phyloP scores from a whole-genome alignment of 2,797 vertebrate species.

The Bufotes viridis region DNA sequence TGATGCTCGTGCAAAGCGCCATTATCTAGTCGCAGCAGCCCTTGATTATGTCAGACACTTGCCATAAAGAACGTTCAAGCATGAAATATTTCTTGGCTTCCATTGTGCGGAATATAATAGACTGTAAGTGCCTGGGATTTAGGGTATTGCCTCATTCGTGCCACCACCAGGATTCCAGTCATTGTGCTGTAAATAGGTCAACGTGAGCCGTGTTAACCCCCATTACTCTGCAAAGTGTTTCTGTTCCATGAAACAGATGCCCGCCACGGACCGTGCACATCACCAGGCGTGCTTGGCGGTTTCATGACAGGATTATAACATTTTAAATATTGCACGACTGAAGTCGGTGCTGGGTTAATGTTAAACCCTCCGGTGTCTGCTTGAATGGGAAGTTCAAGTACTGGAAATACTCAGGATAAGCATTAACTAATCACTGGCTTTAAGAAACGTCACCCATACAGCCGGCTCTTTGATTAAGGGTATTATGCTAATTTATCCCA shows the following conservation, averaged over 20 bases:
- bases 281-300: conserved; percentile 31
- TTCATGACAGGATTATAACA: conserved; percentile 39
- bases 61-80: not conserved
- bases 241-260: conserved; percentile 48
- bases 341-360: conserved; percentile 22
- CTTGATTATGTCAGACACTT: not conserved
- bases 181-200: conserved; percentile 54
- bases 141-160: conserved; percentile 21
- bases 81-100: conserved; percentile 7
- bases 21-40: not conserved
- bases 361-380: not conserved
- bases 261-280: conserved; percentile 8
- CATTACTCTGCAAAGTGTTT: conserved; percentile 47
- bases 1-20: not conserved
- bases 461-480: not conserved
- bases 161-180: conserved; percentile 49
- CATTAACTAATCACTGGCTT: not conserved
- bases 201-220: conserved; percentile 60
- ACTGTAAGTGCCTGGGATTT: conserved; percentile 1
- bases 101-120: not conserved
- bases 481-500: conserved; percentile 2
- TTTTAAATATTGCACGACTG: conserved; percentile 11
- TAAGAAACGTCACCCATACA: not conserved
- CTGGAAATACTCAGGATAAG: conserved; percentile 14
- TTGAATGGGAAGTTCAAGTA: not conserved